Evolutionary conservation across 2,888 invertebrate genomes (phyloP), one percentile per base, ranked within the genome.

Genomic region (Heliconius sara): DNA sequence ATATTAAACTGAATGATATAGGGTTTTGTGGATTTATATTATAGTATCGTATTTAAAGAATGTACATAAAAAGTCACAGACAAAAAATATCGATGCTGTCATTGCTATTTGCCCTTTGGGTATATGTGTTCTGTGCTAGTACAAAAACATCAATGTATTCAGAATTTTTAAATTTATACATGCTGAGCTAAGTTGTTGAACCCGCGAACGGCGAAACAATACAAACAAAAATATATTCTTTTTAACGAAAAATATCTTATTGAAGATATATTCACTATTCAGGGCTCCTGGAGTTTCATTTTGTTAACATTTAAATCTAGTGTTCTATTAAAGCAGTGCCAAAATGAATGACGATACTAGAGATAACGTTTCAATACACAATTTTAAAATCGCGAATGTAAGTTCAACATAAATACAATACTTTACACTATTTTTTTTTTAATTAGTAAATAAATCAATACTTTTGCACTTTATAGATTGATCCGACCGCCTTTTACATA

Each of bases 401-500:
- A 83, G 85, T 82, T 47, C 5, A 63, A 39, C 1, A 16, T 60
- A 16, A 60, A 19, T 73, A 60, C 16, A 60, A 60, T 57, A 39
- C 3, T 25, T 60, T 39, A 52, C 39, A 60, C 27, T 13, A 34
- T 16, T 73, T 60, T 6, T 47, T 71, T 22, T 60, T 10, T 4
- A 43, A 30, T 22, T 27, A 65, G 22, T 63, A 27, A 6, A 12
- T n/a, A 60, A 22, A 27, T 47, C 27, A 52, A n/a, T 39, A n/a
- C 27, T 5, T 27, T 34, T 77, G 66, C 25, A 52, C 34, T 67
- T 74, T 70, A 52, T 80, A 96, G 96, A 93, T 95, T 66, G 96
- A 97, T 60, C 89, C 95, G n/a, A 95, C 96, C 65, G 96, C 97
- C 4, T 97, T 96, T 89, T 99, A 99, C 92, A 96, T 99, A 91